A percentile compares a stretch with the other conserved stretches of the same genome.
phyloP scores from a whole-genome alignment of 1,140 invertebrate genomes.

The Orius insidiosus region DNA sequence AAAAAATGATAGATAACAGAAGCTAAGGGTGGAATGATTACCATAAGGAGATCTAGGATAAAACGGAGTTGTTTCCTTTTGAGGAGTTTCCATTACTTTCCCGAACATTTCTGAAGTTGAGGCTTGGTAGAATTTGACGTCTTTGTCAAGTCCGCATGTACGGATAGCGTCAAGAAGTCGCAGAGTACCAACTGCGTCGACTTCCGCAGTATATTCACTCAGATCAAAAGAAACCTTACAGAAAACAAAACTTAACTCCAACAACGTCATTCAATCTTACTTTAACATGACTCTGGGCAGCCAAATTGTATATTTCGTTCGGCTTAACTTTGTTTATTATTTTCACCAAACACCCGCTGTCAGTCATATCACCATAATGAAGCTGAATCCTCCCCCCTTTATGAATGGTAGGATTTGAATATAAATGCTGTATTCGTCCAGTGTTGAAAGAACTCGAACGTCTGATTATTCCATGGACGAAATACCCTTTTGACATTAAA shows the following conservation, averaged over 20 bases:
- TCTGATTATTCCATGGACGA: slow-evolving; percentile 91
- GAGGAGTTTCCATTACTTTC: slow-evolving; percentile 91
- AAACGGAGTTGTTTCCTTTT: slow-evolving; percentile 95
- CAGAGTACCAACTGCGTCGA: slow-evolving; percentile 94
- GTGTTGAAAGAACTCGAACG: slow-evolving; percentile 95
- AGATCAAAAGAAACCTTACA: slow-evolving; percentile 81
- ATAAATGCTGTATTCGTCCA: slow-evolving; percentile 85
- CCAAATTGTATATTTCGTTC: slow-evolving; percentile 94
- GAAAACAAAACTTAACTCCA: background rate
- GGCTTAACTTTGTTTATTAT: slow-evolving; percentile 75
- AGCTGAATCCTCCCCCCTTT: slow-evolving; percentile 74
- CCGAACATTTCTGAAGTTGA: slow-evolving; percentile 97
- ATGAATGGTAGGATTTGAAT: slow-evolving; percentile 73
- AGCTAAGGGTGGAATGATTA: slow-evolving; percentile 28
- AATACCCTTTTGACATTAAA: slow-evolving; percentile 82
- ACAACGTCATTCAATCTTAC: slow-evolving; percentile 34
- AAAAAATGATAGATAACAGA: slow-evolving; percentile 16
- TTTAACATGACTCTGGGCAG: slow-evolving; percentile 99
- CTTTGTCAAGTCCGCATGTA: slow-evolving; percentile 71
- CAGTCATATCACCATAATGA: slow-evolving; percentile 98
- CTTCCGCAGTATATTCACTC: slow-evolving; percentile 97
- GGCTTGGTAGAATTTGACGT: slow-evolving; percentile 91
- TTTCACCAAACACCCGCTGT: slow-evolving; percentile 92
- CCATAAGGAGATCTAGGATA: slow-evolving; percentile 99
- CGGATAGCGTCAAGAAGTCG: slow-evolving; percentile 88